These are phyloP conservation scores for Ctenosaura bakeri DNA, from an alignment of 2,797 vertebrate genomes.

Conservation along the genomic window DNA sequence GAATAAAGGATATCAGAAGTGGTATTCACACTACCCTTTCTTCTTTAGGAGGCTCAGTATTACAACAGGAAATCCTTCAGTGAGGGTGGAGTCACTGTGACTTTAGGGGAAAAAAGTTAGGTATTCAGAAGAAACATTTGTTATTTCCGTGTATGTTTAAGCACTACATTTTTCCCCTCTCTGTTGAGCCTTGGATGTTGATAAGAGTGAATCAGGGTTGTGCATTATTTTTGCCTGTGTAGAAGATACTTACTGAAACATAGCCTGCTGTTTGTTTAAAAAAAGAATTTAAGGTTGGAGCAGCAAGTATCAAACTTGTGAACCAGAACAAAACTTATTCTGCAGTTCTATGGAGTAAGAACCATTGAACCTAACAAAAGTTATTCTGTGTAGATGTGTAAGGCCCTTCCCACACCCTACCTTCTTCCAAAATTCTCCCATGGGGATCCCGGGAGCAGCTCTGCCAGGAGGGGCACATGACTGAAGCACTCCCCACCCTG, in stretches of 20 bases:
- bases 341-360: not conserved
- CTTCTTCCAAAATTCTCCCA: too few relatives aligned
- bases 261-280: not conserved
- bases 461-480: too few relatives aligned
- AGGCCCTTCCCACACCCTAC: too few relatives aligned
- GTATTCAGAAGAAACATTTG: not conserved
- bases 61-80: constrained; percentile 41
- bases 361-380: not conserved
- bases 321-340: not conserved
- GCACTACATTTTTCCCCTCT: not conserved
- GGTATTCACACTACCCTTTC: constrained; percentile 12
- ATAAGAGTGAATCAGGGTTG: not conserved
- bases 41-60: constrained; percentile 29
- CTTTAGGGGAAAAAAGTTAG: constrained; percentile 11
- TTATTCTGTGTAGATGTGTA: not conserved
- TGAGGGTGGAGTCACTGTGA: constrained; percentile 2
- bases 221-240: not conserved
- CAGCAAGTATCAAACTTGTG: not conserved
- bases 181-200: not conserved
- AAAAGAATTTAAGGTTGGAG: not conserved
- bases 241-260: not conserved
- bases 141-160: constrained; percentile 18
- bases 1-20: constrained; percentile 38
- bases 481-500: too few relatives aligned
- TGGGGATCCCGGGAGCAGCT: too few relatives aligned